Evolutionary conservation across 2,113 vertebrate genomes (phyloP).

Genomic region (Prolemur simus): DNA sequence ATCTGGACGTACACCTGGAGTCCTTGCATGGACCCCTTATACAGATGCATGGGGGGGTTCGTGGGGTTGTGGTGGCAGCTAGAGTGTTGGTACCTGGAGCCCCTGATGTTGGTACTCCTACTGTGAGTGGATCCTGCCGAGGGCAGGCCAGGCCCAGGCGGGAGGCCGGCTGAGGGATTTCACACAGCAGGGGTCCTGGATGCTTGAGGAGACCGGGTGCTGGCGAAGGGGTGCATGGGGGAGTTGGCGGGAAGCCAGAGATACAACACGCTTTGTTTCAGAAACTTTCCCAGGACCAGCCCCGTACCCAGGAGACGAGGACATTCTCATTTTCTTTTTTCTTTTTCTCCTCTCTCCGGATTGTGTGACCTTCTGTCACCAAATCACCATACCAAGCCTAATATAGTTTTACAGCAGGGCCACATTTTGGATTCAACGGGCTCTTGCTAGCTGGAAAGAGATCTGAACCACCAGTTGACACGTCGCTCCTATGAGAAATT

Average conservation of each 20-base stretch:
- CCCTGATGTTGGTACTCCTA: too few relatives aligned
- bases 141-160: background rate
- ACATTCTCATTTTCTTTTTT: background rate
- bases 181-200: background rate
- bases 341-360: background rate
- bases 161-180: background rate
- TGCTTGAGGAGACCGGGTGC: background rate
- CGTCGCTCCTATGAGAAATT: slow-evolving; percentile 23
- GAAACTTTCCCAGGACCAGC: slow-evolving; percentile 30
- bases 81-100: background rate
- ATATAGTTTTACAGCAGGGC: background rate
- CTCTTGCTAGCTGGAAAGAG: background rate
- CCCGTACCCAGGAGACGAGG: background rate
- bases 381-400: background rate
- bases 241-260: background rate
- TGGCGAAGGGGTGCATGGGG: background rate
- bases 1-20: fast-evolving
- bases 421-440: background rate
- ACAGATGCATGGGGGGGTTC: background rate
- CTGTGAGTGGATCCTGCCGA: background rate
- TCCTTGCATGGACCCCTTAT: background rate
- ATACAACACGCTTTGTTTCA: background rate
- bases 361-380: background rate
- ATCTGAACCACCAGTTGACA: background rate
- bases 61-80: fast-evolving